Conservation (phyloP, 2,888 invertebrate genomes). For the Mechanitis mazaeus region DNA sequence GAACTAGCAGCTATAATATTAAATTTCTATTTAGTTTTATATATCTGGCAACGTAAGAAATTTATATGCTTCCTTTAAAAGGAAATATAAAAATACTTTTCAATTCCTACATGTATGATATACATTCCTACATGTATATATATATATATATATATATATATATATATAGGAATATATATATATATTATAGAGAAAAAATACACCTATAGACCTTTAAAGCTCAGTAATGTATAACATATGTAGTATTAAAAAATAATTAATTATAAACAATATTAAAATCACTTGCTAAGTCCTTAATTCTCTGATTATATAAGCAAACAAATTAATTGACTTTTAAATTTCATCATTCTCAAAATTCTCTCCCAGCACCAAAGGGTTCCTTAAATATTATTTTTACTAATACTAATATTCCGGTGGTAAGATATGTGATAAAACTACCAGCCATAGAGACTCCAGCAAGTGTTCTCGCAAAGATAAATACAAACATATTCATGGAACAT, state of each 20-base stretch:
- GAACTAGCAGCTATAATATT: no score
- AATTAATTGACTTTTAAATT: conserved; percentile 27
- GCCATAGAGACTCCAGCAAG: conserved; percentile 54
- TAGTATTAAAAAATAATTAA: conserved; percentile 34
- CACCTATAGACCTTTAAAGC: no score
- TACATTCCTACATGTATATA: no score
- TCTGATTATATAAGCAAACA: conserved; percentile 70
- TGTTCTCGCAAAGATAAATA: conserved; percentile 50
- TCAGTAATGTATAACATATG: background rate
- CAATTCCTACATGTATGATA: background rate
- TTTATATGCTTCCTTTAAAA: conserved; percentile 48
- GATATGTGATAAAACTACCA: conserved; percentile 54
- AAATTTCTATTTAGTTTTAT: conserved; percentile 23
- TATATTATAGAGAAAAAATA: no score
- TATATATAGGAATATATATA: no score
- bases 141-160: no score
- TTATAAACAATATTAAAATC: conserved; percentile 64
- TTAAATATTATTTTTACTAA: conserved; percentile 53
- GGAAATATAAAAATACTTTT: background rate
- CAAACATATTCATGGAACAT: conserved; percentile 50
- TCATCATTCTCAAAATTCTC: conserved; percentile 29
- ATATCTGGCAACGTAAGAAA: conserved; percentile 57
- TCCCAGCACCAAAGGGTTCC: conserved; percentile 75
- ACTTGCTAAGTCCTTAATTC: conserved; percentile 67
- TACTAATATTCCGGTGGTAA: conserved; percentile 49